Evolutionary conservation across 2,888 invertebrate species (phyloP).

Genomic region (Lomographa bimaculata): DNA sequence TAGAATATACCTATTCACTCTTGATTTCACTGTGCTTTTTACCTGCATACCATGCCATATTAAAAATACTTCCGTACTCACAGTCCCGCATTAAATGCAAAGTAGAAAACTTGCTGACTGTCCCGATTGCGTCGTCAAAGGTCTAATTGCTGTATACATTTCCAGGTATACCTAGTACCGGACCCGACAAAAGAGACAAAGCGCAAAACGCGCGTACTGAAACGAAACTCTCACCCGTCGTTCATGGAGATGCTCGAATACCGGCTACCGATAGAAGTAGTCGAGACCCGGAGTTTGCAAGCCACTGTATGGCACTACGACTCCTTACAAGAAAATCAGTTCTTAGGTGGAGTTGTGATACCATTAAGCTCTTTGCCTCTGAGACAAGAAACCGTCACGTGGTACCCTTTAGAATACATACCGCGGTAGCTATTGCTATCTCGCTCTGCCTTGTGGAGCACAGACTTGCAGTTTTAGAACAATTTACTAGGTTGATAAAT

Average conservation of each 20-base stretch:
- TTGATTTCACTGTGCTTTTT: too few relatives aligned
- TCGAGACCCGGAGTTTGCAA: slow-evolving; percentile 90
- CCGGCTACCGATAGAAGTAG: slow-evolving; percentile 91
- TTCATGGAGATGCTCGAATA: slow-evolving; percentile 99
- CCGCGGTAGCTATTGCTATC: slow-evolving; percentile 71
- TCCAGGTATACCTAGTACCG: slow-evolving; percentile 92
- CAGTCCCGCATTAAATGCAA: too few relatives aligned
- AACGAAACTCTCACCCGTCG: slow-evolving; percentile 96
- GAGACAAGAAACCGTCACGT: slow-evolving; percentile 90
- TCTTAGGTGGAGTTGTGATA: slow-evolving; percentile 95
- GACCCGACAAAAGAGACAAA: slow-evolving; percentile 97
- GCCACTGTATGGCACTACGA: slow-evolving; percentile 98
- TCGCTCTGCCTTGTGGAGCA: slow-evolving; percentile 64
- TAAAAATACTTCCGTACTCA: too few relatives aligned
- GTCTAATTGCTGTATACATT: too few relatives aligned
- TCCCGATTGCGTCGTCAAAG: too few relatives aligned
- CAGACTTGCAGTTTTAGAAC: slow-evolving; percentile 37
- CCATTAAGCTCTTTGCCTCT: slow-evolving; percentile 89
- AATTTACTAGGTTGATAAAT: slow-evolving; percentile 22
- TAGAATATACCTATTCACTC: too few relatives aligned
- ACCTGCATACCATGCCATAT: too few relatives aligned
- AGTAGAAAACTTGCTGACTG: too few relatives aligned
- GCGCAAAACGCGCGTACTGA: slow-evolving; percentile 96
- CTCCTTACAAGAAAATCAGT: slow-evolving; percentile 96
- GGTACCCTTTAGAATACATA: slow-evolving; percentile 89